Base-by-base conservation (phyloP, 2,113 vertebrate species). In the Oreochromis tanganicae region DNA sequence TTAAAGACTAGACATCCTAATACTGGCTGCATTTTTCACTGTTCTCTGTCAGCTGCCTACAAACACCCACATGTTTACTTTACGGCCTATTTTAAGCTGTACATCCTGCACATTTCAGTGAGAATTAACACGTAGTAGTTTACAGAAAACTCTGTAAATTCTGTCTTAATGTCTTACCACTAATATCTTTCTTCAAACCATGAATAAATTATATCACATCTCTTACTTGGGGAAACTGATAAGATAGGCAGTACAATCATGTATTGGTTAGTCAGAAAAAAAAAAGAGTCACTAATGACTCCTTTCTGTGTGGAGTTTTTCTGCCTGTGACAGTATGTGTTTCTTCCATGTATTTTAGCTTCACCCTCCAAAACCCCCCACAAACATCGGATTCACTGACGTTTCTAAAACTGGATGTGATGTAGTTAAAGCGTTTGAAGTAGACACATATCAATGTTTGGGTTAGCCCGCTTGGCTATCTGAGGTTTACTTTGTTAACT, bases 1-100 rank as follows among this genome's bases (percentile, higher is more conserved):
- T 52, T 66, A 75, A 90, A 21, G 56, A 41, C 81, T 41, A 85
- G 85, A 88, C 80, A 34, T 86, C 84, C 66, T 85, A 88, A 91
- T 56, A 57, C 66, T 81, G 54, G 89, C 86, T 79, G 82, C 24
- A 84, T 73, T 78, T 82, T 55, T 87, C 80, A 43, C 87, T 85
- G 38, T 3, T 85, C 83, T 80, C 27, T 85, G 61, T 86, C 48
- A 83, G 73, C 75, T 82, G 87, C 85, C 87, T 78, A 54, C 80
- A 85, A 89, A 92, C 66, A 82, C 61, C 54, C 68, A 59, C 54
- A 66, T 86, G 90, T 90, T 91, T 86, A 88, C 84, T 89, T 75
- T 84, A 43, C 5, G 14, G 27, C 24, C 78, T 29, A 83, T 56
- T 87, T 78, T 36, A 90, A 52, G 46, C 52, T 83, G n/a, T 29